These are phyloP conservation scores for Apis laboriosa DNA, from an alignment of 1,140 invertebrate genomes.

Conservation along the genomic window DNA sequence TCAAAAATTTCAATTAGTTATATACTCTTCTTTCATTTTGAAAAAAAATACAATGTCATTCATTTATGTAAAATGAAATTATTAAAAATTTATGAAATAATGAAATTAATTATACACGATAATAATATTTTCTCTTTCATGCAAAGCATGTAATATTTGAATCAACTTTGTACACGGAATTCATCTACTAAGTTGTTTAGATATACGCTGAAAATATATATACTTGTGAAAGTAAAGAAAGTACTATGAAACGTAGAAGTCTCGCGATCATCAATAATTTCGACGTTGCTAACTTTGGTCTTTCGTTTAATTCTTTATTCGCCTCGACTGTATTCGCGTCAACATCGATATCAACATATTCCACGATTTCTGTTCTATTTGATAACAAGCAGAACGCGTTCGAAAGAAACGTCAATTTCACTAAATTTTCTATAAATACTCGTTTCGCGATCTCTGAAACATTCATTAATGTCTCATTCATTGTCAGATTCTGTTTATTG, in stretches of 20 bases:
- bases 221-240: neutral
- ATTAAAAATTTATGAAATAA: no score
- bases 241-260: neutral
- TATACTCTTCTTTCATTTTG: no score
- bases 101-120: no score
- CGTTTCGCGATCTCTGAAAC: neutral
- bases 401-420: conserved; percentile 11
- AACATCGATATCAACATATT: neutral
- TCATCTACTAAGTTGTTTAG: neutral
- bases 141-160: neutral
- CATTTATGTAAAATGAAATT: no score
- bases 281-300: conserved; percentile 14
- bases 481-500: neutral
- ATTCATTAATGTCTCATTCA: neutral
- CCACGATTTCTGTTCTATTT: neutral
- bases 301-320: conserved; percentile 30
- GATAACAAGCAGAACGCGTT: conserved; percentile 6
- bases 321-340: conserved; percentile 6
- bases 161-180: neutral
- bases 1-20: no score
- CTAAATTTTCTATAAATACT: conserved; percentile 2
- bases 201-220: neutral
- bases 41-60: no score
- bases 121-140: neutral
- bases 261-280: conserved; percentile 21